Percentiles rank a stretch among this genome's conserved stretches.
Conservation (phyloP, 1,140 invertebrate species). For the Venturia canescens region DNA sequence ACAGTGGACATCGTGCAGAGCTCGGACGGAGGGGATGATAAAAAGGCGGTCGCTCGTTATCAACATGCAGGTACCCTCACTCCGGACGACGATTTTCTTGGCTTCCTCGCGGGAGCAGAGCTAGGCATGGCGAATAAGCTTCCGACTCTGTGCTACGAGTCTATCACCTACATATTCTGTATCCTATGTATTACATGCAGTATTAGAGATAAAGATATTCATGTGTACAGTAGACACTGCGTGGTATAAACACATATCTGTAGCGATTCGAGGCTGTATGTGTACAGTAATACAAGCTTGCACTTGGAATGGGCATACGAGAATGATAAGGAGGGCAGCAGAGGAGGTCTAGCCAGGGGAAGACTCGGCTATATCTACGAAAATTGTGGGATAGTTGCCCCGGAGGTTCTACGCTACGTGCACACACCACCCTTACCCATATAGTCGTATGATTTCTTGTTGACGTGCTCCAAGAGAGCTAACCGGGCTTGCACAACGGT, state of each 20-base stretch:
- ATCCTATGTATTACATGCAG: slow-evolving; percentile 6
- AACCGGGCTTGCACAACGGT: slow-evolving; percentile 8
- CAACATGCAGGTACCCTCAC: slow-evolving; percentile 56
- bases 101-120: slow-evolving; percentile 32
- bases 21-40: slow-evolving; percentile 27
- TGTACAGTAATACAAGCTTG: no score
- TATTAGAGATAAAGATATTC: no score
- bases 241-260: not conserved
- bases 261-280: no score
- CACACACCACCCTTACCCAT: slow-evolving; percentile 8
- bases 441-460: slow-evolving; percentile 36
- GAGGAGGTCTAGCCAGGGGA: slow-evolving; percentile 32
- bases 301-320: not conserved
- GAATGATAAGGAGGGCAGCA: slow-evolving; percentile 45
- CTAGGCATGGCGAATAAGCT: not conserved
- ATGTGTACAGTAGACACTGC: not conserved
- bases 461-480: slow-evolving; percentile 15
- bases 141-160: not conserved
- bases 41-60: slow-evolving; percentile 48
- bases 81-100: not conserved
- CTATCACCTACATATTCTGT: not conserved
- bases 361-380: not conserved
- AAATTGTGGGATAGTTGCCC: slow-evolving; percentile 30
- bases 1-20: not conserved
- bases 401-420: slow-evolving; percentile 20